These are phyloP conservation scores for Colletes collaris DNA, from an alignment of 2,888 invertebrate genomes.

Conservation along the genomic window DNA sequence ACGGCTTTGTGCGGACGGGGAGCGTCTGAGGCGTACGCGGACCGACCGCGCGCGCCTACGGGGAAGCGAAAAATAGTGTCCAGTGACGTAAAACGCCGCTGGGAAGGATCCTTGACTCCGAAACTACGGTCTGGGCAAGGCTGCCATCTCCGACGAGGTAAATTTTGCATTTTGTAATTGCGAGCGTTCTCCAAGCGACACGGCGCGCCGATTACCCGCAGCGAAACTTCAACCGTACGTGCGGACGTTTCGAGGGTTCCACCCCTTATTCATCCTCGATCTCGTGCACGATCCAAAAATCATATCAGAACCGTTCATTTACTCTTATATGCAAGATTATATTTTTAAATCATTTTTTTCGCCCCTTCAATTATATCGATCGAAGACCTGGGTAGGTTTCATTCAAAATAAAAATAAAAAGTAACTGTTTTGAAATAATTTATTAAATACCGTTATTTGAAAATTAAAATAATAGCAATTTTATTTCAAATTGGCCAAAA, in stretches of 20 bases:
- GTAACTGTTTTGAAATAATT: too few species aligned
- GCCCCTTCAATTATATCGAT: too few species aligned
- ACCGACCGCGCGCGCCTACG: slow-evolving; percentile 42
- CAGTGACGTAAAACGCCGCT: slow-evolving; percentile 38
- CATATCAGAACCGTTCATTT: too few species aligned
- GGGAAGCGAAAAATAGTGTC: slow-evolving; percentile 46
- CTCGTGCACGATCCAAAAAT: neutral
- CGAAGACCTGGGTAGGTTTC: too few species aligned
- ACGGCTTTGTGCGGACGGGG: slow-evolving; percentile 45
- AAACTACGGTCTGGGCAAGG: slow-evolving; percentile 13
- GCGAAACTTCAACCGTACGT: neutral
- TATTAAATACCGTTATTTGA: too few species aligned
- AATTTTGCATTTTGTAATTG: slow-evolving; percentile 55
- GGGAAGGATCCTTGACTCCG: slow-evolving; percentile 49
- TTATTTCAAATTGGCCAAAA: too few species aligned
- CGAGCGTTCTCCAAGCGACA: slow-evolving; percentile 61
- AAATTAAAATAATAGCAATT: too few species aligned
- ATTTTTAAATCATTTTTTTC: too few species aligned
- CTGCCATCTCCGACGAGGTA: slow-evolving; percentile 46
- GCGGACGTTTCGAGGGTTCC: neutral
- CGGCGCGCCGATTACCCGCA: slow-evolving; percentile 22
- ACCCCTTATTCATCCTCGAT: neutral
- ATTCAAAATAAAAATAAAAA: too few species aligned
- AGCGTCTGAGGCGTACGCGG: slow-evolving; percentile 29
- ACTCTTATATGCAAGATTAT: too few species aligned